Percentiles rank a stretch among this genome's conserved stretches.
Evolutionary conservation across 2,113 vertebrate genomes (phyloP).

Genomic region (Tupaia chinensis): DNA sequence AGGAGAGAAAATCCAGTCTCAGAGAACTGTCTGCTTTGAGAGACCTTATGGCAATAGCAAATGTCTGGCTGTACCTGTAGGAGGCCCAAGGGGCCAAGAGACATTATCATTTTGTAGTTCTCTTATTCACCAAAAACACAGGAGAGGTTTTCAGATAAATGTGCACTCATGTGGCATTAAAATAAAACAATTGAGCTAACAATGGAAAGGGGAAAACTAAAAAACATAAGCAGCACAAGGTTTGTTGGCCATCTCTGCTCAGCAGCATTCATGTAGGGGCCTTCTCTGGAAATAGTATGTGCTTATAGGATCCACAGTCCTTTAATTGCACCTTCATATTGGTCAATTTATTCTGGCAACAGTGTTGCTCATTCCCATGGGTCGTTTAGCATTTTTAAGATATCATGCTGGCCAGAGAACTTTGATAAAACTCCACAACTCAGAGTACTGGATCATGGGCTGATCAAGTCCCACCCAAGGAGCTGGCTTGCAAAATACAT

Average conservation of each 20-base stretch:
- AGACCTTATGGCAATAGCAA: conserved; percentile 13
- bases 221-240: not conserved
- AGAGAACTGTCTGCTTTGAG: not conserved
- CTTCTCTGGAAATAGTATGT: not conserved
- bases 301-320: not conserved
- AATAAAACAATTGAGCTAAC: not conserved
- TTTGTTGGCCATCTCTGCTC: not conserved
- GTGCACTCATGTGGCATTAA: not conserved
- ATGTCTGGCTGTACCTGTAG: not conserved
- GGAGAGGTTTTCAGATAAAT: conserved; percentile 33
- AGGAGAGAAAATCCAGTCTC: not conserved
- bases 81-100: not conserved
- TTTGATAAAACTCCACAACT: not conserved
- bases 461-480: not conserved
- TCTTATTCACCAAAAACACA: not conserved
- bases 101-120: not conserved
- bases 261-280: not conserved
- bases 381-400: not conserved
- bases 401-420: not conserved
- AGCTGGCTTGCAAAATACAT: not conserved
- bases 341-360: conserved; percentile 24
- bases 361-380: not conserved
- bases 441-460: not conserved
- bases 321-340: not conserved
- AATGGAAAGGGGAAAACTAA: not conserved